A percentile compares a stretch with the other conserved stretches of the same genome.
Evolutionary conservation across 2,797 vertebrate species (phyloP).

Genomic region (Phataginus tetradactyla): DNA sequence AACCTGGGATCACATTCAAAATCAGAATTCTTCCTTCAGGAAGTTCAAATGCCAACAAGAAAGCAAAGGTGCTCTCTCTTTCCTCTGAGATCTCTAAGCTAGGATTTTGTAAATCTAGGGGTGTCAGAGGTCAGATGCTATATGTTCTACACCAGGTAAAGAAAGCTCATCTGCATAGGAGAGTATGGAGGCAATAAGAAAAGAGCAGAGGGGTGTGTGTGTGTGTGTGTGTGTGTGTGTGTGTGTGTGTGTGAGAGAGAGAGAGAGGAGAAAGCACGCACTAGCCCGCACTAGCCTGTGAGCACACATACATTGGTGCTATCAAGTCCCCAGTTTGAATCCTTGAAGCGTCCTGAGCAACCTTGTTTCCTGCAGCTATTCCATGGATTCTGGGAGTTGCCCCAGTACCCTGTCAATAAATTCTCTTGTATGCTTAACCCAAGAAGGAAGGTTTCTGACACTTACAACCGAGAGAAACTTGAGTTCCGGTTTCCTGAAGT

Average conservation of each 20-base stretch:
- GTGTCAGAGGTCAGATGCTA: not conserved
- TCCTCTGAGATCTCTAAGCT: not conserved
- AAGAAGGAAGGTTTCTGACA: conserved; percentile 17
- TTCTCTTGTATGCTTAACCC: not conserved
- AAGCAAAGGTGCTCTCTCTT: not conserved
- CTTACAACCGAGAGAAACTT: not conserved
- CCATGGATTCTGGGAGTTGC: not conserved
- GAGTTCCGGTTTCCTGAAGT: not conserved
- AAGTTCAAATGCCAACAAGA: conserved; percentile 29
- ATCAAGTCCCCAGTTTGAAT: not conserved
- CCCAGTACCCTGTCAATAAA: not conserved
- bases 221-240: not conserved
- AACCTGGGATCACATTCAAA: not conserved
- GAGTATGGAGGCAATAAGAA: not conserved
- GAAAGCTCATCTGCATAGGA: not conserved
- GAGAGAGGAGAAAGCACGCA: not conserved
- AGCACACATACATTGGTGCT: not conserved
- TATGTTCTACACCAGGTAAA: not conserved
- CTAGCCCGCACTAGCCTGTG: not conserved
- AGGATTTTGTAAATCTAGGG: not conserved
- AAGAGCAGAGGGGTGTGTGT: not conserved
- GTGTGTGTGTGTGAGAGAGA: not conserved
- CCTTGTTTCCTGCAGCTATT: not conserved
- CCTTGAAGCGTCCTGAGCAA: not conserved
- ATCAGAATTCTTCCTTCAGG: not conserved